phyloP scores from a whole-genome alignment of 2,113 vertebrate genomes.

The Anhinga rufa region DNA sequence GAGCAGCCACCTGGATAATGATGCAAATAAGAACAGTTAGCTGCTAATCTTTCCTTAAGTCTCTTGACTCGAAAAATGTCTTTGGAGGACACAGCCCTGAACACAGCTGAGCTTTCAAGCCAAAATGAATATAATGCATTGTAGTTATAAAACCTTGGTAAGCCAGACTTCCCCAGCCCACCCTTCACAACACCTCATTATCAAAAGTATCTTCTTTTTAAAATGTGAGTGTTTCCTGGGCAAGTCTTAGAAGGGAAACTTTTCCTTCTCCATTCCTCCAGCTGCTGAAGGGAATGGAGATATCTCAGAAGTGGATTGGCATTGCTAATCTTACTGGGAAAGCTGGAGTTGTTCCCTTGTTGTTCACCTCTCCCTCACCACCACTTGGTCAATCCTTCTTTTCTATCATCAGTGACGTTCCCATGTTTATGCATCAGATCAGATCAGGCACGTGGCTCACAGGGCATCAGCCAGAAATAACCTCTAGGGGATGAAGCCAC shows the following conservation, averaged over 20 bases:
- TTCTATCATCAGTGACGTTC: neutral
- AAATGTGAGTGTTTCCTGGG: neutral
- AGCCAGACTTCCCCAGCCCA: neutral
- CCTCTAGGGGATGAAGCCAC: neutral
- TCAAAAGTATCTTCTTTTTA: neutral
- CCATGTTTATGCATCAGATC: neutral
- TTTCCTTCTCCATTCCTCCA: neutral
- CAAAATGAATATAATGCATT: neutral
- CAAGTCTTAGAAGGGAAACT: neutral
- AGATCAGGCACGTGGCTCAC: neutral
- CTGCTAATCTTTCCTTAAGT: neutral
- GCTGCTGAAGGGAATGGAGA: neutral
- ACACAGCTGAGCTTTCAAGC: neutral
- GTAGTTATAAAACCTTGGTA: neutral
- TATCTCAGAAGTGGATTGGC: neutral
- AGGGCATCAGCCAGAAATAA: neutral
- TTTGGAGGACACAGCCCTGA: neutral
- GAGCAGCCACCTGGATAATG: slow-evolving; percentile 1
- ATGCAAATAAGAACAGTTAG: neutral
- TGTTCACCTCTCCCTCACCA: neutral
- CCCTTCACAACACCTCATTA: neutral
- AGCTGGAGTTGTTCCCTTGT: neutral
- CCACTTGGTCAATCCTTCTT: neutral
- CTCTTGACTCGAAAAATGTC: neutral
- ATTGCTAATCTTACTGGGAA: neutral